A percentile compares a stretch with the other conserved stretches of the same genome.
Evolutionary conservation across 1,140 invertebrate genomes (phyloP).

Genomic region (Lasioglossum baleicum): DNA sequence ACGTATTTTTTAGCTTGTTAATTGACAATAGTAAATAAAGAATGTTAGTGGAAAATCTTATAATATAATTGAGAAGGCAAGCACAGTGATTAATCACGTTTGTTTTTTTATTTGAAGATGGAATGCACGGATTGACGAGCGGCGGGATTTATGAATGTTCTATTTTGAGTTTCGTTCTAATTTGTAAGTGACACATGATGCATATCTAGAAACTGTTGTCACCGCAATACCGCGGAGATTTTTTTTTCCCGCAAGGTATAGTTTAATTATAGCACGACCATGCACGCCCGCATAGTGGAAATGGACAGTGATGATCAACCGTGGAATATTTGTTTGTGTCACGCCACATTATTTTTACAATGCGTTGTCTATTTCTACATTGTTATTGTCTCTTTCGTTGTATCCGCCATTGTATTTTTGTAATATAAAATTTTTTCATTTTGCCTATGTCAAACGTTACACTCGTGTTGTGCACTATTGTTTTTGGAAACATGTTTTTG

Average conservation of each 20-base stretch:
- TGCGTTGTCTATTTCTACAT: neutral
- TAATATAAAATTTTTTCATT: too few relatives aligned
- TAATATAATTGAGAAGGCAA: too few relatives aligned
- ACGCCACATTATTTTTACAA: neutral
- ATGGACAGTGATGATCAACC: conserved; percentile 13
- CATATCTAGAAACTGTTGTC: neutral
- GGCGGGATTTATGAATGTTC: neutral
- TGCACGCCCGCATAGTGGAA: conserved; percentile 19
- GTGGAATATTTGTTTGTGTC: conserved; percentile 30
- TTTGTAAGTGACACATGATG: neutral
- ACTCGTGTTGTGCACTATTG: too few relatives aligned
- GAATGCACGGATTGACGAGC: neutral
- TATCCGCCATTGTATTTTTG: neutral
- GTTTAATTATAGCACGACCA: conserved; percentile 53
- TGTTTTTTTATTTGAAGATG: too few relatives aligned
- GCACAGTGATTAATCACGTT: too few relatives aligned
- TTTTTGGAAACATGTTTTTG: too few relatives aligned
- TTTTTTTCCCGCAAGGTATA: conserved; percentile 36
- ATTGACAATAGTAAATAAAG: too few relatives aligned
- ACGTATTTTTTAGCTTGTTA: too few relatives aligned
- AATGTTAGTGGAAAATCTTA: too few relatives aligned
- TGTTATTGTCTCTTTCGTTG: neutral
- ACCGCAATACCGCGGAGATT: conserved; percentile 2
- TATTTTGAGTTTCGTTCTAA: conserved; percentile 20
- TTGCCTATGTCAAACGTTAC: too few relatives aligned